A percentile compares a stretch with the other conserved stretches of the same genome.
phyloP scores from a whole-genome alignment of 2,888 invertebrate species.

The Dysmachus trigonus region DNA sequence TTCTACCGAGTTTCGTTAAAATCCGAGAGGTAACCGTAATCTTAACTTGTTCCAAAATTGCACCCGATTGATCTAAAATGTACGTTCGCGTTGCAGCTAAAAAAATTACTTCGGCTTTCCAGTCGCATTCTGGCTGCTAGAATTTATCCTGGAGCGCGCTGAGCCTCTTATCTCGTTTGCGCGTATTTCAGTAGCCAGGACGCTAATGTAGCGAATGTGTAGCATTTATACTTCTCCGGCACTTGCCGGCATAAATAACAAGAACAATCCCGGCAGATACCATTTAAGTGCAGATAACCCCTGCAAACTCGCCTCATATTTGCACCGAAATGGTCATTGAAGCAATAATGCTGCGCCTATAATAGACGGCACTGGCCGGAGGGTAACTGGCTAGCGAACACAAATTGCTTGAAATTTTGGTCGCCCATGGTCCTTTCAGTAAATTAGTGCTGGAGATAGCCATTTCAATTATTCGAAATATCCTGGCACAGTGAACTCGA shows the following conservation, averaged over 20 bases:
- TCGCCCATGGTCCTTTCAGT: not conserved
- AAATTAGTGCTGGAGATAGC: not conserved
- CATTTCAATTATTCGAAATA: constrained; percentile 1
- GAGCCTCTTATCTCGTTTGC: not conserved
- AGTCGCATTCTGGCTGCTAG: not conserved
- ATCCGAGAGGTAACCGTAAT: too few species aligned
- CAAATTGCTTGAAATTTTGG: constrained; percentile 27
- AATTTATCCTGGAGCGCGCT: not conserved
- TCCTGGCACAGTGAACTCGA: not conserved
- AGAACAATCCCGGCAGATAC: not conserved
- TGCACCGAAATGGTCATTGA: constrained; percentile 35
- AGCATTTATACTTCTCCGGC: not conserved
- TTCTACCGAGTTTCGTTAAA: too few species aligned
- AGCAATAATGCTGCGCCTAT: constrained; percentile 31
- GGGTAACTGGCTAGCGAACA: constrained; percentile 8
- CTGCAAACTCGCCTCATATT: constrained; percentile 27
- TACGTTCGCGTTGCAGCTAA: not conserved
- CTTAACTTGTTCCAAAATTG: too few species aligned
- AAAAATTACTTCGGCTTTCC: not conserved
- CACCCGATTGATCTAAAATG: not conserved
- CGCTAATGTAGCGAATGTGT: not conserved
- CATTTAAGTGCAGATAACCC: constrained; percentile 24
- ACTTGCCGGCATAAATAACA: not conserved
- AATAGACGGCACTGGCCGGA: constrained; percentile 33
- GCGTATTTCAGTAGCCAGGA: not conserved